A percentile compares a stretch with the other conserved stretches of the same genome.
These are phyloP conservation scores for Ctena decussata DNA, from an alignment of 2,888 invertebrate species.

Conservation along the genomic window DNA sequence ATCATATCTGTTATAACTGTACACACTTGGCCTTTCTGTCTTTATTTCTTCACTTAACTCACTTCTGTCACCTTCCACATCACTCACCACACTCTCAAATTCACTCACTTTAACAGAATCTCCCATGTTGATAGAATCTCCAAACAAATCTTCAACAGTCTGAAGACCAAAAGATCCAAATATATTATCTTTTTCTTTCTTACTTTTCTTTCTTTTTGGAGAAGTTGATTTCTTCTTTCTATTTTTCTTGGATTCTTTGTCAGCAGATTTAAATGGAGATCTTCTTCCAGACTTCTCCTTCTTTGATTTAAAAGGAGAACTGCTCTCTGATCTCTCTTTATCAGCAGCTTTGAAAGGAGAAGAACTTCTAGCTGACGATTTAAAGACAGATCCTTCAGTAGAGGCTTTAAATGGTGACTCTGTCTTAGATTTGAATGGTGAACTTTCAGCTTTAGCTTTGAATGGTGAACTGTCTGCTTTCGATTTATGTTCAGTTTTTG, in stretches of 20 bases:
- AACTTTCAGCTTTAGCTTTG: slow-evolving; percentile 27
- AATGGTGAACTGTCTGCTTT: slow-evolving; percentile 42
- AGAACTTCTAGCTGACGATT: slow-evolving; percentile 25
- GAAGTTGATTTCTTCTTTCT: slow-evolving; percentile 44
- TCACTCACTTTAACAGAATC: slow-evolving; percentile 66
- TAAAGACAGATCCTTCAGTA: slow-evolving; percentile 57
- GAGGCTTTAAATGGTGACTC: slow-evolving; percentile 33
- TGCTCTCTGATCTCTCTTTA: background rate
- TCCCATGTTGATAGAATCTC: slow-evolving; percentile 53
- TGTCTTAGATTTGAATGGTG: slow-evolving; percentile 26
- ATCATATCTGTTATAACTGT: slow-evolving; percentile 60
- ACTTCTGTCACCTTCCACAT: slow-evolving; percentile 60
- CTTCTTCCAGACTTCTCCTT: slow-evolving; percentile 17
- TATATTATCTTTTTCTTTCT: slow-evolving; percentile 52
- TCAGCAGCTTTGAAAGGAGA: slow-evolving; percentile 6
- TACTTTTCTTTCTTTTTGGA: slow-evolving; percentile 51
- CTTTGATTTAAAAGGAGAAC: slow-evolving; percentile 38
- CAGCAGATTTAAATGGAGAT: slow-evolving; percentile 56
- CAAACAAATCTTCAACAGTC: slow-evolving; percentile 82
- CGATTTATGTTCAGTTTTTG: slow-evolving; percentile 13
- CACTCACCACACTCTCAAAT: slow-evolving; percentile 61
- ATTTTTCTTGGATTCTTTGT: slow-evolving; percentile 28
- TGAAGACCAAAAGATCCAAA: slow-evolving; percentile 81
- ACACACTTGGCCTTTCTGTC: slow-evolving; percentile 68
- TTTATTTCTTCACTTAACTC: slow-evolving; percentile 71